Conservation (phyloP, 2,888 invertebrate genomes). For the Chirona hameri region DNA sequence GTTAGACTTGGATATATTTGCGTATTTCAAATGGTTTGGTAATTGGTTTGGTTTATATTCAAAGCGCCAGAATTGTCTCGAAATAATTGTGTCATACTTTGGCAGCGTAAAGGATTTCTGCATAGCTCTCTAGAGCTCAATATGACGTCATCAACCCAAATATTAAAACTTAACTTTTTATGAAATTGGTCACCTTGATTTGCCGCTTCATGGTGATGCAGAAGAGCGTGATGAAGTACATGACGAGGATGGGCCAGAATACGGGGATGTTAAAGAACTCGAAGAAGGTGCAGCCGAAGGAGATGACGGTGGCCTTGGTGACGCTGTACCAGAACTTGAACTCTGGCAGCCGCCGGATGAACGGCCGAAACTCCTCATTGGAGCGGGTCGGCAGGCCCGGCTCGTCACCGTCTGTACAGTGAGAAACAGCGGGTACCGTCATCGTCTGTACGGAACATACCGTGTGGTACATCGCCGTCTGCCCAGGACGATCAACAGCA, state of each 20-base stretch:
- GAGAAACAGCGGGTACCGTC: not conserved
- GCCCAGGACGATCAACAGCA: no score
- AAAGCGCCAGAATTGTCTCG: no score
- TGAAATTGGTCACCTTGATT: slow-evolving; percentile 73
- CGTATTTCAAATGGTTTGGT: no score
- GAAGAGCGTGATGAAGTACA: slow-evolving; percentile 98
- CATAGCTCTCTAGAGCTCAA: no score
- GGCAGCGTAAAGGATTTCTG: no score
- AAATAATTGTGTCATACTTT: no score
- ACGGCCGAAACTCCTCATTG: slow-evolving; percentile 97
- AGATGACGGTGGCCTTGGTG: slow-evolving; percentile 87
- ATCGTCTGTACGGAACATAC: no score
- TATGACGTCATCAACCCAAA: no score
- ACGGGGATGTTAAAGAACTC: slow-evolving; percentile 98
- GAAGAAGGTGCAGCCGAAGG: slow-evolving; percentile 79
- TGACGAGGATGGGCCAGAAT: slow-evolving; percentile 99
- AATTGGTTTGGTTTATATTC: no score
- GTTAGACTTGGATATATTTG: no score
- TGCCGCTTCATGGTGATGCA: slow-evolving; percentile 99
- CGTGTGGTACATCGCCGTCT: no score
- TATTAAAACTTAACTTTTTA: no score
- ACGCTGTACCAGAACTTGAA: slow-evolving; percentile 99
- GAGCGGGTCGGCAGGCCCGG: slow-evolving; percentile 91
- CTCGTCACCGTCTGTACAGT: slow-evolving; percentile 61
- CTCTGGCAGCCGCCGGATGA: slow-evolving; percentile 92